Base-by-base conservation (phyloP, 2,888 invertebrate genomes). In the Carpatolechia fugitivella region DNA sequence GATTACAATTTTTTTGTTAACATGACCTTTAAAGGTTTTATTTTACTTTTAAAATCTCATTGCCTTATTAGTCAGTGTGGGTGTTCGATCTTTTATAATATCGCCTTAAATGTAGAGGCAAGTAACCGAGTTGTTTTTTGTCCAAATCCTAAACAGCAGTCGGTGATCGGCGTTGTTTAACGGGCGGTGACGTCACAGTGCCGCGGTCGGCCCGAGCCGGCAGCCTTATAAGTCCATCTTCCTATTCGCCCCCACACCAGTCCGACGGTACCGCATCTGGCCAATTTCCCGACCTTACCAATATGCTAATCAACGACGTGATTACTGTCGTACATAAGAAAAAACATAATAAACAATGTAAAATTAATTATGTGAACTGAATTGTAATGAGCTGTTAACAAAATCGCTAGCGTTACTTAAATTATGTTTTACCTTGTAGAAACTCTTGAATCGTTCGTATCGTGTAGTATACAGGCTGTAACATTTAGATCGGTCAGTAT, bases 171-270 rank as follows among this genome's bases (percentile, higher is more conserved):
- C 68, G 67, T 72, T 74, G 14, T 36, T 48, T 36, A 78, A 76
- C 78, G 70, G 72, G 78, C 77, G 88, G 80, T 89, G 89, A 90
- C 87, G 88, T 69, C 74, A 70, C 60, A 65, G 73, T 70, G n/a
- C n/a, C n/a, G n/a, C n/a, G n/a, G n/a, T 18, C 72, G 70, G 68
- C 68, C 69, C 74, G 69, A 67, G 68, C 67, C 65, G 20, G 20
- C 44, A 4, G 64, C 89, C 89, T 72, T 89, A 85, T 85, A 87
- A 72, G 88, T 74, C 71, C 66, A 76, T 79, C 82, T 85, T 85
- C 86, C 86, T 85, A 84, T 70, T 85, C 89, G 88, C 90, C 89
- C 88, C 89, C 89, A 82, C 89, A 70, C 5, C 60, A 54, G 59
- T 69, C 72, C 74, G 74, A 74, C 78, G 75, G 77, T 80, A 80